A percentile compares a stretch with the other conserved stretches of the same genome.
Evolutionary conservation across 2,797 vertebrate genomes (phyloP).

Genomic region (Lacerta agilis): DNA sequence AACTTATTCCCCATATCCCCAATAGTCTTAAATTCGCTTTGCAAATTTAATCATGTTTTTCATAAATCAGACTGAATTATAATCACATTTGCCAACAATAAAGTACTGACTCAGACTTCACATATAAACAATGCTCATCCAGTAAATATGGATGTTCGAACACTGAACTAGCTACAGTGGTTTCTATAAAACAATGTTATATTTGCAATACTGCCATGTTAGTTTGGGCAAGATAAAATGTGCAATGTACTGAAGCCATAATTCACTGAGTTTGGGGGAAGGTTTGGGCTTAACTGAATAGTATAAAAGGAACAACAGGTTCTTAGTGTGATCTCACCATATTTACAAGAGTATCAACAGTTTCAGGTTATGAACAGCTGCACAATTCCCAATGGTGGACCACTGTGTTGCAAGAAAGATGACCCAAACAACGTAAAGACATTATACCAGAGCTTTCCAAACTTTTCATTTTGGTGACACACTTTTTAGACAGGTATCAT

Average conservation of each 20-base stretch:
- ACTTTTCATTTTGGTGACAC: not conserved
- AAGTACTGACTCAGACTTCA: not conserved
- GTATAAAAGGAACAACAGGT: not conserved
- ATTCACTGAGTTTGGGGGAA: not conserved
- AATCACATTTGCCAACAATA: not conserved
- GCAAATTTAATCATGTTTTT: not conserved
- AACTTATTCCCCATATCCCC: not conserved
- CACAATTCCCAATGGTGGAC: not conserved
- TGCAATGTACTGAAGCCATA: not conserved
- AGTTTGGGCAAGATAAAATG: not conserved
- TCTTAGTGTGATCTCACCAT: not conserved
- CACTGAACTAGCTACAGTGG: not conserved
- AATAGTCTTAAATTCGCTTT: not conserved
- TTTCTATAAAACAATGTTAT: not conserved
- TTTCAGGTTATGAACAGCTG: not conserved
- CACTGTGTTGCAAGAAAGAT: not conserved
- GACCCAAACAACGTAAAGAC: not conserved
- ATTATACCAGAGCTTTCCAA: not conserved
- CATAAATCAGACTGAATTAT: not conserved
- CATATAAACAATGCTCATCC: not conserved
- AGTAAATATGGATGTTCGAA: not conserved
- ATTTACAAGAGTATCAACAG: not conserved
- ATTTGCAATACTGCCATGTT: not conserved
- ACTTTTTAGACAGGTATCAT: no score
- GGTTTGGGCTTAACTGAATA: not conserved